Percentiles rank a stretch among this genome's conserved stretches.
These are phyloP conservation scores for Caenorhabditis auriculariae DNA, from an alignment of 2,888 invertebrate genomes.

Conservation along the genomic window DNA sequence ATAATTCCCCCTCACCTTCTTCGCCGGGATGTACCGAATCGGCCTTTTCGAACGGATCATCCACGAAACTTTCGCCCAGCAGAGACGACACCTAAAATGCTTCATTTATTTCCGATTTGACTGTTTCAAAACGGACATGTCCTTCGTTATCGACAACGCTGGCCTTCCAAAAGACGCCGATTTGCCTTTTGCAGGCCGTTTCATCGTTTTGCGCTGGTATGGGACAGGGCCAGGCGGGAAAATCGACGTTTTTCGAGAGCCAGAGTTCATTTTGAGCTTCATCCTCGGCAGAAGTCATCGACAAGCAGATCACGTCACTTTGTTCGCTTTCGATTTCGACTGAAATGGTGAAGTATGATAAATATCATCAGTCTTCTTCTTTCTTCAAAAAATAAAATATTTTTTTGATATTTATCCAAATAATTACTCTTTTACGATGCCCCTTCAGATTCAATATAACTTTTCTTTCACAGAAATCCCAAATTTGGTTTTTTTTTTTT, in stretches of 20 bases:
- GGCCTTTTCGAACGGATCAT: slow-evolving; percentile 26
- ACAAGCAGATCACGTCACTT: slow-evolving; percentile 6
- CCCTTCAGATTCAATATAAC: no score
- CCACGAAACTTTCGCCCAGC: slow-evolving; percentile 34
- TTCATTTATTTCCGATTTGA: neutral
- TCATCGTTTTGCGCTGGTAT: slow-evolving; percentile 1
- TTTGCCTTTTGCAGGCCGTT: slow-evolving; percentile 5
- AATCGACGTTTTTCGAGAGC: neutral
- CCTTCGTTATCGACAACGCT: slow-evolving; percentile 46
- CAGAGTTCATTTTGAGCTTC: slow-evolving; percentile 3
- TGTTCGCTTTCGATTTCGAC: slow-evolving; percentile 27
- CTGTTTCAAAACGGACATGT: slow-evolving; percentile 17
- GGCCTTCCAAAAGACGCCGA: slow-evolving; percentile 52
- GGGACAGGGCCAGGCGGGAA: slow-evolving; percentile 29
- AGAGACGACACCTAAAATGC: slow-evolving; percentile 25
- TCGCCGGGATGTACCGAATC: neutral
- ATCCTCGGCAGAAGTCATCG: neutral
- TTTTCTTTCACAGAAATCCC: no score
- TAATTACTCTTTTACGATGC: no score
- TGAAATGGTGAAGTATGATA: no score
- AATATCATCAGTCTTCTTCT: no score
- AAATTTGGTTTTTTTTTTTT: no score
- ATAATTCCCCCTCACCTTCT: neutral
- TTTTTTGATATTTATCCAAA: no score
- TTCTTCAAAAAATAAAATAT: no score